A percentile compares a stretch with the other conserved stretches of the same genome.
Evolutionary conservation across 2,797 vertebrate species (phyloP).

Genomic region (Enteromius viviparus): DNA sequence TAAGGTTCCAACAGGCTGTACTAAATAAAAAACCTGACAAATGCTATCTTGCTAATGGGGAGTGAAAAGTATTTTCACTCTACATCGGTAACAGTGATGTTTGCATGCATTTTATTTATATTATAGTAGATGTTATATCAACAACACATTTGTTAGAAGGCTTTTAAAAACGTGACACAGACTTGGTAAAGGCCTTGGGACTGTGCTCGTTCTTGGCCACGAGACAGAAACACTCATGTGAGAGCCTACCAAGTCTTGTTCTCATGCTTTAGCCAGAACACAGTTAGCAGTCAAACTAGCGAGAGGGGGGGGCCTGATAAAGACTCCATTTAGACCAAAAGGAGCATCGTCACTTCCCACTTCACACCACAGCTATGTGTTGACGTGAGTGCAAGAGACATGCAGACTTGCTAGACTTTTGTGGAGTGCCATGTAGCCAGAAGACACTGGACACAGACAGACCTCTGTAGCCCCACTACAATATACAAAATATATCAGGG

Average conservation of each 20-base stretch:
- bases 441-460: constrained; percentile 31
- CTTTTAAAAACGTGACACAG: not conserved
- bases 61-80: not conserved
- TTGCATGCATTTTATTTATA: not conserved
- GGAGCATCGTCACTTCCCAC: constrained; percentile 27
- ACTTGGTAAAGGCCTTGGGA: not conserved
- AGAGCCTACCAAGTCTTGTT: not conserved
- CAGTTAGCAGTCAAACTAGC: constrained; percentile 10
- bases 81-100: not conserved
- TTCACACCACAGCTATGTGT: constrained; percentile 33
- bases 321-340: constrained; percentile 37
- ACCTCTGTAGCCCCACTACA: not conserved
- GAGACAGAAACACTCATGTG: constrained; percentile 21
- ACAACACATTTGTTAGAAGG: not conserved
- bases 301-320: constrained; percentile 13
- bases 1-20: not conserved
- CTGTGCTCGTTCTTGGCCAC: not conserved
- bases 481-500: too few species aligned
- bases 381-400: constrained; percentile 40
- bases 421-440: constrained; percentile 24
- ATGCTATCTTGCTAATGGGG: not conserved
- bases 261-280: constrained; percentile 23
- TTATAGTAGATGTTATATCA: not conserved
- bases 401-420: constrained; percentile 18
- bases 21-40: not conserved